Evolutionary conservation across 2,113 vertebrate species (phyloP), one percentile per base, ranked within the genome.

Genomic region (Sardina pilchardus): DNA sequence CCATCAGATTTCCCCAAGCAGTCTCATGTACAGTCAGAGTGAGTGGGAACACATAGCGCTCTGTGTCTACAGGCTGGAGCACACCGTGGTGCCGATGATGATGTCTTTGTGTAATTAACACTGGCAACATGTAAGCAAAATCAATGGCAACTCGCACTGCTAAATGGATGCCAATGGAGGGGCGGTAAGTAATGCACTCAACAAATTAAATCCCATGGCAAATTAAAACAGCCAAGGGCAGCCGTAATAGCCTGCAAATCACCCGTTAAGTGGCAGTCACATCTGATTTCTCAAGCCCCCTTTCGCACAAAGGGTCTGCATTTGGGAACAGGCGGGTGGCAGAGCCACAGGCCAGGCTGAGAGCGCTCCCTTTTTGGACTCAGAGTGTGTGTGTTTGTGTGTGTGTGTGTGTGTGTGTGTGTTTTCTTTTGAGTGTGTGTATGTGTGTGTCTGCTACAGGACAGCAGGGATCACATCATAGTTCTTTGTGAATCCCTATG

Each of bases 241-340:
- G 85, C 83, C 81, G 75, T 90, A 92, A 91, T 90, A 84, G 88
- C 88, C 87, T 89, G 89, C 88, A 93, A 91, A 93, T 92, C 89
- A 89, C 85, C 89, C 83, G 87, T 82, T 92, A 93, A 93, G 90
- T 90, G 88, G 88, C 88, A 90, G 91, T 93, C 92, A 88, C 89
- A 89, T 91, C 82, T 87, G 85, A 94, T 93, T 93, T 87, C 85
- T 90, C 80, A 50, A 63, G 85, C 90, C 56, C 67, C 86, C 83
- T 47, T 83, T 75, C 48, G 26, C 63, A 71, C 63, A 71, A 71
- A 30, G 63, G 63, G 7, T 71, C 63, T 71, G 63, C 63, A 34
- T 71, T 71, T 71, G 63, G 63, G 1, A 34, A 71, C 19, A 24
- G 53, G 53, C 19, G 21, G 53, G 19, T 24, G 53, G 53, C 53